A percentile compares a stretch with the other conserved stretches of the same genome.
These are phyloP conservation scores for Cantharis rufa DNA, from an alignment of 2,888 invertebrate species.

Conservation along the genomic window DNA sequence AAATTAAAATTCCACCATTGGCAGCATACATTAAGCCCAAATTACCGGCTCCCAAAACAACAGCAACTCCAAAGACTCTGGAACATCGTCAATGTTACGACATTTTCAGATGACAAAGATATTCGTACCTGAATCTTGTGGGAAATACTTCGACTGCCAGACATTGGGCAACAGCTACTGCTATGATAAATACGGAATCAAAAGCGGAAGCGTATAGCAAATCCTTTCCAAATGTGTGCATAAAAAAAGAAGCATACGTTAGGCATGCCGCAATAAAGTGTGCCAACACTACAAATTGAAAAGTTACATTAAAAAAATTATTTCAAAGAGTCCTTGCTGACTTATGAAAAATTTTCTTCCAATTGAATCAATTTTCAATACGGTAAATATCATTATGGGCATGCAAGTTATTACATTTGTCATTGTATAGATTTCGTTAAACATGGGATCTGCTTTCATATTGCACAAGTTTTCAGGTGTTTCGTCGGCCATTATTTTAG, in stretches of 20 bases:
- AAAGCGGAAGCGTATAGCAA: background rate
- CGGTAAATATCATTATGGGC: background rate
- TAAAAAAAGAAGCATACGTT: conserved; percentile 7
- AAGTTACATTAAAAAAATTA: background rate
- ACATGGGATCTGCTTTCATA: background rate
- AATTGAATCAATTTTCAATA: conserved; percentile 5
- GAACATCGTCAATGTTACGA: background rate
- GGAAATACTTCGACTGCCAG: conserved; percentile 11
- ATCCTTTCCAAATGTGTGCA: background rate
- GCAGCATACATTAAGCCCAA: conserved; percentile 4
- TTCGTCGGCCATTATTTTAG: background rate
- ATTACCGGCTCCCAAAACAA: conserved; percentile 2
- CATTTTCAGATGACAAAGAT: background rate
- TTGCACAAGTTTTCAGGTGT: background rate
- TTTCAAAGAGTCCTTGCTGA: background rate
- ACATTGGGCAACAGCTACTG: conserved; percentile 1
- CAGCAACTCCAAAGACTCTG: conserved; percentile 8
- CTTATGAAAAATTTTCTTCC: conserved; percentile 13
- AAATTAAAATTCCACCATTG: conserved; percentile 2
- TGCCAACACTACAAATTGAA: background rate
- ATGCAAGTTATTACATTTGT: conserved; percentile 2
- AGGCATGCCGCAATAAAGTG: conserved; percentile 3
- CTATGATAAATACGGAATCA: conserved; percentile 2
- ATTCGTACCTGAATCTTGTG: conserved; percentile 9
- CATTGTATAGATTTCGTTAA: background rate